A percentile compares a stretch with the other conserved stretches of the same genome.
Evolutionary conservation across 1,140 invertebrate species (phyloP).

Genomic region (Drosophila insularis): DNA sequence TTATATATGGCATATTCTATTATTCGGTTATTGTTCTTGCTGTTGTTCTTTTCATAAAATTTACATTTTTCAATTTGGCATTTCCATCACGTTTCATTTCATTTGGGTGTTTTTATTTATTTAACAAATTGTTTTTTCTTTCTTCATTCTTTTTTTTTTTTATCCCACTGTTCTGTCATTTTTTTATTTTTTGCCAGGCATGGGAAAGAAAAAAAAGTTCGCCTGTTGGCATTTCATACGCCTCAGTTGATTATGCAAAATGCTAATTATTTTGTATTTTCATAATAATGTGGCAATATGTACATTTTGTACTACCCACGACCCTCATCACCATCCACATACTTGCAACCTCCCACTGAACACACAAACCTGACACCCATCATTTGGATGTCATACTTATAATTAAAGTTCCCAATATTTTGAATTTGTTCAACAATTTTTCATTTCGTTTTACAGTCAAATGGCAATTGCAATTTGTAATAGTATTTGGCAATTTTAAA

Average conservation of each 20-base stretch:
- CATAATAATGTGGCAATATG: slow-evolving; percentile 72
- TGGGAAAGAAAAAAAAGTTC: neutral
- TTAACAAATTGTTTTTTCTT: slow-evolving; percentile 36
- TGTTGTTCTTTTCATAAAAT: slow-evolving; percentile 50
- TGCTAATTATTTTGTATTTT: slow-evolving; percentile 75
- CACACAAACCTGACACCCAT: slow-evolving; percentile 1
- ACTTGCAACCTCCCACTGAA: neutral
- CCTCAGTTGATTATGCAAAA: slow-evolving; percentile 63
- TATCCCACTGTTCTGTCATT: slow-evolving; percentile 8
- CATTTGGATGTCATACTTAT: slow-evolving; percentile 22
- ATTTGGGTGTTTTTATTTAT: slow-evolving; percentile 43
- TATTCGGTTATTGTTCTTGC: slow-evolving; percentile 6
- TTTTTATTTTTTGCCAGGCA: slow-evolving; percentile 7
- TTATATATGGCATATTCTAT: slow-evolving; percentile 26
- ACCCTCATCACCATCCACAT: neutral
- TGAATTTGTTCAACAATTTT: slow-evolving; percentile 37
- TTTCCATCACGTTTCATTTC: slow-evolving; percentile 56
- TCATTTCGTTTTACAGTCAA: slow-evolving; percentile 15
- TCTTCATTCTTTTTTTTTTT: neutral
- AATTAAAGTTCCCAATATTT: slow-evolving; percentile 46
- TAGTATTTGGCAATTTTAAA: slow-evolving; percentile 31
- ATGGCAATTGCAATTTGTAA: slow-evolving; percentile 21
- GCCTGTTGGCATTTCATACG: slow-evolving; percentile 28
- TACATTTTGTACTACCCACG: slow-evolving; percentile 20
- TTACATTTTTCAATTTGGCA: slow-evolving; percentile 64